phyloP scores from a whole-genome alignment of 2,113 vertebrate genomes.

The Labeo catla region DNA sequence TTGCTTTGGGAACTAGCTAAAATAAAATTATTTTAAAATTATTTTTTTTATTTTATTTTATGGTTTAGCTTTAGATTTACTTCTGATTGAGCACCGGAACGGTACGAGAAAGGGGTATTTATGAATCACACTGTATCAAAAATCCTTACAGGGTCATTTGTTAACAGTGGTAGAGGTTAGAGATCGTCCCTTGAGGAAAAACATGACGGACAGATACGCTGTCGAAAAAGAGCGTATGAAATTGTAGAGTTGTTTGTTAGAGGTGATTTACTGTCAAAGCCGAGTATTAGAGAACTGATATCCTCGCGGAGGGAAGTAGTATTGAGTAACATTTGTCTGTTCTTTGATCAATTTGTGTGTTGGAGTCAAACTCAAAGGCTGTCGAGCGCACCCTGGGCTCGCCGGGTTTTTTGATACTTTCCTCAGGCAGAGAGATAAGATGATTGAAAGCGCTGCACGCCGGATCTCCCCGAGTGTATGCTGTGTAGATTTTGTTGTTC shows the following conservation, averaged over 20 bases:
- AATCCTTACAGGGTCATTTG: neutral
- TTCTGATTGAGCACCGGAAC: neutral
- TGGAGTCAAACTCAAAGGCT: conserved; percentile 45
- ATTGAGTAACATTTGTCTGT: conserved; percentile 51
- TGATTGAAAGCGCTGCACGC: conserved; percentile 71
- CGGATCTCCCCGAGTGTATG: conserved; percentile 65
- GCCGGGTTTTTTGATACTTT: conserved; percentile 46
- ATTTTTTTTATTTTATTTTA: neutral
- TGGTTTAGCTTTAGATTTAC: neutral
- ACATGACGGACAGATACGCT: conserved; percentile 42
- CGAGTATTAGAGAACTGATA: conserved; percentile 22
- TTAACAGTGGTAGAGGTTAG: conserved; percentile 16
- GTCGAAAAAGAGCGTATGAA: conserved; percentile 37
- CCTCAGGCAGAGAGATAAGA: conserved; percentile 54
- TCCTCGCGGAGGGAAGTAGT: conserved; percentile 30
- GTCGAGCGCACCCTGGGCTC: conserved; percentile 38
- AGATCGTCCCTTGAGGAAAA: conserved; percentile 28
- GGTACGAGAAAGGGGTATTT: neutral
- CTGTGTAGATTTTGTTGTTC: conserved; percentile 69
- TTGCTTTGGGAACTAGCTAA: too few species aligned
- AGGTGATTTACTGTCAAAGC: conserved; percentile 53
- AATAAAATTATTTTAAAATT: too few species aligned
- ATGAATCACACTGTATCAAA: neutral
- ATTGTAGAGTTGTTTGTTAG: conserved; percentile 48
- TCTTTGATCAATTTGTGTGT: conserved; percentile 49